Percentiles rank a stretch among this genome's conserved stretches.
Conservation (phyloP, 1,140 invertebrate genomes). For the Bombus pyrosoma region DNA sequence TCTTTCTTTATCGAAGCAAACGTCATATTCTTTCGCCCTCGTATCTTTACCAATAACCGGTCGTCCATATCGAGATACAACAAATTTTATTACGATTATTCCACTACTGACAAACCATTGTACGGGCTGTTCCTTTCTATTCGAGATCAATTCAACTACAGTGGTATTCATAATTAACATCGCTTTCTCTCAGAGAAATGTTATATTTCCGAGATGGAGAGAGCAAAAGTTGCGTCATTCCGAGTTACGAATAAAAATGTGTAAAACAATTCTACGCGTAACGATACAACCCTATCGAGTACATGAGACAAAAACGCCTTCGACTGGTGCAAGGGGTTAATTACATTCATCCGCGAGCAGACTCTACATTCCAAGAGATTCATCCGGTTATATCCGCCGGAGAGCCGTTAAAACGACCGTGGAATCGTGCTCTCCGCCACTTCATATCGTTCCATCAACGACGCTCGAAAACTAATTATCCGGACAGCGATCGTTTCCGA, state of each 20-base stretch:
- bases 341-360: background rate
- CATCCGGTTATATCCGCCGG: slow-evolving; percentile 10
- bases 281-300: background rate
- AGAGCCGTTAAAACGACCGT: slow-evolving; percentile 15
- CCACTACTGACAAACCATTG: too few species aligned
- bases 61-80: too few species aligned
- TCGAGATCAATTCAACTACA: too few species aligned
- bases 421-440: slow-evolving; percentile 21
- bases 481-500: slow-evolving; percentile 27
- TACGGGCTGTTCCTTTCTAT: too few species aligned
- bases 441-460: slow-evolving; percentile 17
- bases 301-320: background rate
- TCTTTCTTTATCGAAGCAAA: background rate
- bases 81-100: too few species aligned
- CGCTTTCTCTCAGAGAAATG: too few species aligned
- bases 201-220: too few species aligned
- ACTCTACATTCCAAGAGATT: slow-evolving; percentile 1
- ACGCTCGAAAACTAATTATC: slow-evolving; percentile 30
- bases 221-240: too few species aligned
- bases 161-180: too few species aligned
- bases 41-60: too few species aligned
- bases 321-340: background rate
- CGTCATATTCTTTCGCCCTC: background rate
- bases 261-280: too few species aligned
- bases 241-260: too few species aligned